These are phyloP conservation scores for Globicephala melas DNA, from an alignment of 2,113 vertebrate genomes.

Conservation along the genomic window DNA sequence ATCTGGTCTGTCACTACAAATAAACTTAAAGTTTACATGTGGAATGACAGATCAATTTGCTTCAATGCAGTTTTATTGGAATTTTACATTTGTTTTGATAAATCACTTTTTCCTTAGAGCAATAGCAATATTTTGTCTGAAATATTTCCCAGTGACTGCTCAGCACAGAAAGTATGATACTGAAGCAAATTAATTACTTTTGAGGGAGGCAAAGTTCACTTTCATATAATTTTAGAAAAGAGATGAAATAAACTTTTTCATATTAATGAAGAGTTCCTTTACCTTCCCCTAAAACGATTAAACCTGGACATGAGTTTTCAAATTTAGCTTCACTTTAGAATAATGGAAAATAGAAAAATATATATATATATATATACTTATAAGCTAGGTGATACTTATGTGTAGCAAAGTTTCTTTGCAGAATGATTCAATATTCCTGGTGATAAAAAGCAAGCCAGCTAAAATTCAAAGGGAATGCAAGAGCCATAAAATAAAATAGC, in stretches of 20 bases:
- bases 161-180: neutral
- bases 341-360: slow-evolving; percentile 16
- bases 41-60: neutral
- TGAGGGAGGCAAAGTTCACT: neutral
- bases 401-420: slow-evolving; percentile 34
- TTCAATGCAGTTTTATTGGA: neutral
- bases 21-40: neutral
- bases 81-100: slow-evolving; percentile 37
- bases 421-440: slow-evolving; percentile 34
- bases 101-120: neutral
- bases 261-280: slow-evolving; percentile 41
- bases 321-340: slow-evolving; percentile 17
- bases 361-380: neutral
- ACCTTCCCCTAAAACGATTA: slow-evolving; percentile 18
- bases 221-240: slow-evolving; percentile 40
- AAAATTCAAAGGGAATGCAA: slow-evolving; percentile 52
- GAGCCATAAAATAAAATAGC: slow-evolving; percentile 65
- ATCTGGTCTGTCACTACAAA: neutral
- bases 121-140: slow-evolving; percentile 13
- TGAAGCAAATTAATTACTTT: slow-evolving; percentile 41
- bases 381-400: neutral
- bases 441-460: slow-evolving; percentile 65
- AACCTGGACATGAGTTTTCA: slow-evolving; percentile 29
- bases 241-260: neutral
- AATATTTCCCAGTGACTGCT: neutral